Conservation (phyloP, 30 jellyfish, hydroid and myxozoan genomes). For the Turritopsis dohrnii region DNA sequence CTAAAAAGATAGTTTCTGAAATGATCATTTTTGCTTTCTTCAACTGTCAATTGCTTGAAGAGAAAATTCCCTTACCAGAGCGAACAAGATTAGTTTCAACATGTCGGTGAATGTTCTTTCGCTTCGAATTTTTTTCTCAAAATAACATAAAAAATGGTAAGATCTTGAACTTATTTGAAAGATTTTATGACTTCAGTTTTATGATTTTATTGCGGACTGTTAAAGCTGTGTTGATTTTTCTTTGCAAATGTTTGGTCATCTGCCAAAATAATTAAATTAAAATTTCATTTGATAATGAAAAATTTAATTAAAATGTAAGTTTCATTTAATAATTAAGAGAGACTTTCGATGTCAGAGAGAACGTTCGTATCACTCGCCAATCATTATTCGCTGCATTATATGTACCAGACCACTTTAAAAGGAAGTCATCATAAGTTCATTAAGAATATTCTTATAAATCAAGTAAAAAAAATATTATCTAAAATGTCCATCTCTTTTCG, state of each 20-base stretch:
- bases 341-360: too few relatives aligned
- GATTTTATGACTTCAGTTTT: too few relatives aligned
- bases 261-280: not conserved
- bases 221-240: not conserved
- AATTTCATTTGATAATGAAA: too few relatives aligned
- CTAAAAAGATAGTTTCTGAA: not conserved
- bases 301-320: too few relatives aligned
- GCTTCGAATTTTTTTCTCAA: not conserved
- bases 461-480: not conserved
- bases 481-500: constrained; percentile 7
- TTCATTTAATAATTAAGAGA: too few relatives aligned
- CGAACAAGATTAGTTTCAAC: not conserved
- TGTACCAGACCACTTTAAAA: too few relatives aligned
- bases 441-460: too few relatives aligned
- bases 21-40: too few relatives aligned
- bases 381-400: too few relatives aligned
- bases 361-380: too few relatives aligned
- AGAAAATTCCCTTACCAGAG: not conserved
- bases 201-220: not conserved
- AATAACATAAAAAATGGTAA: not conserved
- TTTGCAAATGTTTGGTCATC: not conserved
- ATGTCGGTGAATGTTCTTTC: not conserved
- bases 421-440: too few relatives aligned
- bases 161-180: too few relatives aligned
- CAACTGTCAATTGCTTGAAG: not conserved